Conservation (phyloP, 1,140 invertebrate genomes). For the Akabosia matsudoensis region DNA sequence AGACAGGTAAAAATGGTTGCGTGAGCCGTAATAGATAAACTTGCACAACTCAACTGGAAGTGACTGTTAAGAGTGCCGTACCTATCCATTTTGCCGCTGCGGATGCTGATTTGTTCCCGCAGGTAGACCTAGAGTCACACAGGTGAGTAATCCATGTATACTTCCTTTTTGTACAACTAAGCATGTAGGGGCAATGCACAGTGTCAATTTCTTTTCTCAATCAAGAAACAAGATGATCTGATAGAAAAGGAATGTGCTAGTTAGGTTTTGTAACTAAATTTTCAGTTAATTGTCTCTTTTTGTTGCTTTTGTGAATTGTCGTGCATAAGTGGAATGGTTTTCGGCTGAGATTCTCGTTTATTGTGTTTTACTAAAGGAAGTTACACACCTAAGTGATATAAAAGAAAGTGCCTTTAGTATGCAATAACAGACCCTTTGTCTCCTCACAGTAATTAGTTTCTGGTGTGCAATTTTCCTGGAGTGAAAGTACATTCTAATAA, state of each 20-base stretch:
- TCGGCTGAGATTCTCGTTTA: no score
- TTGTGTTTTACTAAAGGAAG: no score
- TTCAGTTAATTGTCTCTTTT: neutral
- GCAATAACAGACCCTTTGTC: no score
- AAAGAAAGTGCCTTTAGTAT: no score
- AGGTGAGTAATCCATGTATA: slow-evolving; percentile 1
- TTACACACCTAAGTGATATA: no score
- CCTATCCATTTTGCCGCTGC: slow-evolving; percentile 15
- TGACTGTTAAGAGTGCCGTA: neutral
- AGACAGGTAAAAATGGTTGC: neutral
- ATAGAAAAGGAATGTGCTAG: no score
- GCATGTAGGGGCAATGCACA: neutral
- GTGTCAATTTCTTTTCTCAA: neutral
- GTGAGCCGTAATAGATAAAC: neutral
- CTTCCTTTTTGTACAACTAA: neutral
- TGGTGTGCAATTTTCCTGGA: no score
- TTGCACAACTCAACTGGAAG: neutral
- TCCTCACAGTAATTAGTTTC: no score
- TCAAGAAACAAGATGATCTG: neutral
- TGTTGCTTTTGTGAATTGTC: no score
- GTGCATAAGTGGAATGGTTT: no score
- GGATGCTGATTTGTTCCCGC: slow-evolving; percentile 22
- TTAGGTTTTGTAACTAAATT: no score
- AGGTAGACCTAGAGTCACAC: neutral
- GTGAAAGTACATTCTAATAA: no score